Percentiles rank a stretch among this genome's conserved stretches.
Evolutionary conservation across 2,113 vertebrate species (phyloP).

Genomic region (Columbina picui): DNA sequence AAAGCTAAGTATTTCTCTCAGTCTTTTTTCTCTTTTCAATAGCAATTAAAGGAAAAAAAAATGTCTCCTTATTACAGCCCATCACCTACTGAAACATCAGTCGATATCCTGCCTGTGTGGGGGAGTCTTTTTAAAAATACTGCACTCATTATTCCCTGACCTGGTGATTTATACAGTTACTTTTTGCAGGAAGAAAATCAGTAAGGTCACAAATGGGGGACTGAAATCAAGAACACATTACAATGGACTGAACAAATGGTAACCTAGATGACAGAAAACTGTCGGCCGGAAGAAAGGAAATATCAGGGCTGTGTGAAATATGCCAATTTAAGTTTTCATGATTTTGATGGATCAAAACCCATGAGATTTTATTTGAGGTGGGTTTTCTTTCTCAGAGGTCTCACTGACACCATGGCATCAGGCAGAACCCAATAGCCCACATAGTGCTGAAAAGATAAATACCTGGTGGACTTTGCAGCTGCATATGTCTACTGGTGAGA

Average conservation of each 20-base stretch:
- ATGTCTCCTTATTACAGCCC: background rate
- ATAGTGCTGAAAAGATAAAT: background rate
- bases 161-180: slow-evolving; percentile 33
- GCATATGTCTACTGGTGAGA: background rate
- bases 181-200: background rate
- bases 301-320: background rate
- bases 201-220: background rate
- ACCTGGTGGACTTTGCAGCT: background rate
- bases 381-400: background rate
- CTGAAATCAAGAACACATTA: background rate
- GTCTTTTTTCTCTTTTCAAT: background rate
- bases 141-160: slow-evolving; percentile 40
- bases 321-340: background rate
- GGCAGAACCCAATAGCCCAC: background rate
- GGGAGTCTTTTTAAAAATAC: slow-evolving; percentile 25
- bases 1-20: background rate
- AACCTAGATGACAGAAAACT: background rate
- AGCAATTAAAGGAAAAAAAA: slow-evolving; percentile 50
- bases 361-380: background rate
- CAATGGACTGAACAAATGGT: slow-evolving; percentile 31
- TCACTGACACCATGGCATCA: background rate
- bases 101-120: background rate
- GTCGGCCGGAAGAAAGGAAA: background rate
- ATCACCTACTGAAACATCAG: slow-evolving; percentile 38
- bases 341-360: background rate